Percentiles rank a stretch among this genome's conserved stretches.
These are phyloP conservation scores for Erithacus rubecula DNA, from an alignment of 2,797 vertebrate genomes.

Conservation along the genomic window DNA sequence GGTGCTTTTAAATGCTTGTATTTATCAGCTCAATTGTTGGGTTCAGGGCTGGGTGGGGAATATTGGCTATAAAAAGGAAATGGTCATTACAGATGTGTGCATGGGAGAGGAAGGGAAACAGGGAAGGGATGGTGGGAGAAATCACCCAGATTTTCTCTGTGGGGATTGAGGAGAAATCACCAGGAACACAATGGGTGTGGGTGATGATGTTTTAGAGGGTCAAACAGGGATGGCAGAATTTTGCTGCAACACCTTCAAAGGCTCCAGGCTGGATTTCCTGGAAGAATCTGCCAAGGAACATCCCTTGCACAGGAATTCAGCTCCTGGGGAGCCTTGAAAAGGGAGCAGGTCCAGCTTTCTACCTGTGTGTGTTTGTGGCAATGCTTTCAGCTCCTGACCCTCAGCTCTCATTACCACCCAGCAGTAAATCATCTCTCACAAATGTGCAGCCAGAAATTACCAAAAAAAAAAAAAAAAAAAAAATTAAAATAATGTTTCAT, in stretches of 20 bases:
- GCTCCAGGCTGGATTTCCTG: not conserved
- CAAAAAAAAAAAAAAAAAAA: not conserved
- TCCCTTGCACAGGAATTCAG: not conserved
- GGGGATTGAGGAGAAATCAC: not conserved
- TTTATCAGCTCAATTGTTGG: conserved; percentile 34
- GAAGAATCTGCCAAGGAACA: not conserved
- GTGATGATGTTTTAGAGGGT: not conserved
- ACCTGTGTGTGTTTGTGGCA: not conserved
- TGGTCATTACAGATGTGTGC: not conserved
- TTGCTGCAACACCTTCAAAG: not conserved
- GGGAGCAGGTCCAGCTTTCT: not conserved
- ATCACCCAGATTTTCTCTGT: not conserved
- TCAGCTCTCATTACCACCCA: not conserved
- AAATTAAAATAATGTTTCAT: not conserved
- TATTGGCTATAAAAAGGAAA: not conserved
- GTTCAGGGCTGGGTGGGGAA: conserved; percentile 4
- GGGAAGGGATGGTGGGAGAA: not conserved
- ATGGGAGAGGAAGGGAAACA: not conserved
- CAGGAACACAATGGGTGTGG: not conserved
- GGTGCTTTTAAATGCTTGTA: conserved; percentile 22
- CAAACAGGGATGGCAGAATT: not conserved
- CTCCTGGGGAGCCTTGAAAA: not conserved
- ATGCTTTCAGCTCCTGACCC: not conserved
- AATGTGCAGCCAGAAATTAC: not conserved
- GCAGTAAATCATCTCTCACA: not conserved